Conservation (phyloP, 2,113 vertebrate genomes). For the Cathartes aura region DNA sequence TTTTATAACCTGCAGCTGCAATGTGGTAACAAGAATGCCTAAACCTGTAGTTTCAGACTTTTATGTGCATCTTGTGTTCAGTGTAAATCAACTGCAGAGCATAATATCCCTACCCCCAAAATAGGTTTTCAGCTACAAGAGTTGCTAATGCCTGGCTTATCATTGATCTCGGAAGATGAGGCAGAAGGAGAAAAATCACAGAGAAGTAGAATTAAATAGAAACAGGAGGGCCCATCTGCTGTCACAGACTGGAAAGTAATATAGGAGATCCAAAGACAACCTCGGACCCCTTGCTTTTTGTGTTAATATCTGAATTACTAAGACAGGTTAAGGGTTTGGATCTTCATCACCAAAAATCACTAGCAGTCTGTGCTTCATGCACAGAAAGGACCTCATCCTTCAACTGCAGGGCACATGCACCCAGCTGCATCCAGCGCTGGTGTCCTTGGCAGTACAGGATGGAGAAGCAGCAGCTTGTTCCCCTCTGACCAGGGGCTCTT, state of each 20-base stretch:
- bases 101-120: background rate
- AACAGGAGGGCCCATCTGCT: background rate
- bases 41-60: slow-evolving; percentile 5
- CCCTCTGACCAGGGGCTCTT: background rate
- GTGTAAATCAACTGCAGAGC: background rate
- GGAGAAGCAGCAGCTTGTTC: background rate
- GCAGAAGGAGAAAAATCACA: background rate
- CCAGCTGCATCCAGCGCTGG: background rate
- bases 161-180: background rate
- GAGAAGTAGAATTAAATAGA: background rate
- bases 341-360: background rate
- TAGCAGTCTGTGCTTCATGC: background rate
- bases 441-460: background rate
- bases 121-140: background rate
- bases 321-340: background rate
- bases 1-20: slow-evolving; percentile 45
- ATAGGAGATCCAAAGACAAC: background rate
- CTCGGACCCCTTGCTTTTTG: background rate
- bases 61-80: background rate
- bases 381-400: background rate
- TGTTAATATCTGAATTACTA: background rate
- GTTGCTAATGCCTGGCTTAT: background rate
- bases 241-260: background rate
- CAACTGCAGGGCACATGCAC: background rate
- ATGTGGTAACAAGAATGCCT: slow-evolving; percentile 3